These are phyloP conservation scores for Pachymerium ferrugineum DNA, from an alignment of 2,888 invertebrate species.

Conservation along the genomic window DNA sequence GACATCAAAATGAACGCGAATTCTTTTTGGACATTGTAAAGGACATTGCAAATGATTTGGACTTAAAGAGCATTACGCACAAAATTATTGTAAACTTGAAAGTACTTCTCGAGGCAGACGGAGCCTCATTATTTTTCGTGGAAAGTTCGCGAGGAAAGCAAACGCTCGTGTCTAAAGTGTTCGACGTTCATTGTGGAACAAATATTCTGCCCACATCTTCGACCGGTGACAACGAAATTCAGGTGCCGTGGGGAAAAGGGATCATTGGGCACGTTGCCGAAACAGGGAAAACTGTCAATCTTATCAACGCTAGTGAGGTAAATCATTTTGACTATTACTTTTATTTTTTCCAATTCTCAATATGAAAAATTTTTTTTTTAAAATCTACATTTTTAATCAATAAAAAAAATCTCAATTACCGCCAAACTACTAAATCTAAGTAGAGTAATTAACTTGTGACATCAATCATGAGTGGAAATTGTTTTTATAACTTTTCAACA, in stretches of 20 bases:
- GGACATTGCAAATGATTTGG: conserved; percentile 54
- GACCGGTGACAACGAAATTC: conserved; percentile 48
- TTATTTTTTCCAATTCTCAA: background rate
- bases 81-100: conserved; percentile 53
- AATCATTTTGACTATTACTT: conserved; percentile 37
- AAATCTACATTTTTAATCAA: background rate
- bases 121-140: conserved; percentile 52
- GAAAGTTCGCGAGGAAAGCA: conserved; percentile 50
- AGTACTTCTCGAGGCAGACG: conserved; percentile 52
- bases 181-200: conserved; percentile 52
- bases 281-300: conserved; percentile 51
- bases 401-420: background rate
- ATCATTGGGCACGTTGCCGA: conserved; percentile 53
- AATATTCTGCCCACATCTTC: conserved; percentile 47
- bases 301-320: conserved; percentile 51
- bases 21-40: conserved; percentile 54
- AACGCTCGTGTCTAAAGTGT: conserved; percentile 51
- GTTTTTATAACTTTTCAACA: background rate
- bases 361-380: background rate
- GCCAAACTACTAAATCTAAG: too few relatives aligned
- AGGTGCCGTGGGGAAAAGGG: conserved; percentile 53
- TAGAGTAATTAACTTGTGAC: too few relatives aligned
- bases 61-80: conserved; percentile 50
- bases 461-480: too few relatives aligned
- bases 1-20: conserved; percentile 49